Percentiles rank a stretch among this genome's conserved stretches.
Conservation (phyloP, 2,797 vertebrate genomes). For the Microcaecilia unicolor region DNA sequence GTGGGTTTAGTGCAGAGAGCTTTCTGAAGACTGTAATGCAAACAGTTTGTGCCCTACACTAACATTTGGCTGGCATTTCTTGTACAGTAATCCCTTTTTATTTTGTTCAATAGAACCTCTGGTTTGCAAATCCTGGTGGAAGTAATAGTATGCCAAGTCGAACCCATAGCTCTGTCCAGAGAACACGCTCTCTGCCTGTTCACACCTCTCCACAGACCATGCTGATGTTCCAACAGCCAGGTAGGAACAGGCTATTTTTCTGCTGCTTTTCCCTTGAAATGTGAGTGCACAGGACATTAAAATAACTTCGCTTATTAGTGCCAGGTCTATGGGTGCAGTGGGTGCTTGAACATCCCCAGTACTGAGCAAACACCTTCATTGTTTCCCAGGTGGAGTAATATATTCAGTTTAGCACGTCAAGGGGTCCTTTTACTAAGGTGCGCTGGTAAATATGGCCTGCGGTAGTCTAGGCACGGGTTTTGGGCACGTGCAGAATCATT, state of each 20-base stretch:
- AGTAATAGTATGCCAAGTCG: conserved; percentile 96
- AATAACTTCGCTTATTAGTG: too few relatives aligned
- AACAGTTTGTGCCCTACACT: accelerated
- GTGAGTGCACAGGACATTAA: accelerated
- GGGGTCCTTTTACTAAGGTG: too few relatives aligned
- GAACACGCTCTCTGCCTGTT: conserved; percentile 89
- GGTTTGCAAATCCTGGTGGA: conserved; percentile 96
- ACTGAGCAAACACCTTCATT: too few relatives aligned
- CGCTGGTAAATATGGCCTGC: too few relatives aligned
- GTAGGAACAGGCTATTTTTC: conserved; percentile 38
- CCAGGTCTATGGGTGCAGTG: too few relatives aligned
- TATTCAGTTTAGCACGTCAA: too few relatives aligned
- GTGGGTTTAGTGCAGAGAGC: conserved; percentile 1
- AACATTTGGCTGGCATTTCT: neutral
- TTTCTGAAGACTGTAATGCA: neutral
- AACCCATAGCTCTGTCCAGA: conserved; percentile 90
- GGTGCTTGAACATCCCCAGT: too few relatives aligned
- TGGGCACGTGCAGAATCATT: too few relatives aligned
- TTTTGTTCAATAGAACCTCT: conserved; percentile 70
- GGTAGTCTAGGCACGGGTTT: too few relatives aligned
- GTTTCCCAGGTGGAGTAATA: too few relatives aligned
- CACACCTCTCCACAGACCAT: conserved; percentile 86
- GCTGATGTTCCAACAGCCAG: conserved; percentile 88
- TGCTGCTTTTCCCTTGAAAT: accelerated
- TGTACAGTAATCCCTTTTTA: neutral